phyloP scores from a whole-genome alignment of 2,797 vertebrate species.

The Linurgus olivaceus region DNA sequence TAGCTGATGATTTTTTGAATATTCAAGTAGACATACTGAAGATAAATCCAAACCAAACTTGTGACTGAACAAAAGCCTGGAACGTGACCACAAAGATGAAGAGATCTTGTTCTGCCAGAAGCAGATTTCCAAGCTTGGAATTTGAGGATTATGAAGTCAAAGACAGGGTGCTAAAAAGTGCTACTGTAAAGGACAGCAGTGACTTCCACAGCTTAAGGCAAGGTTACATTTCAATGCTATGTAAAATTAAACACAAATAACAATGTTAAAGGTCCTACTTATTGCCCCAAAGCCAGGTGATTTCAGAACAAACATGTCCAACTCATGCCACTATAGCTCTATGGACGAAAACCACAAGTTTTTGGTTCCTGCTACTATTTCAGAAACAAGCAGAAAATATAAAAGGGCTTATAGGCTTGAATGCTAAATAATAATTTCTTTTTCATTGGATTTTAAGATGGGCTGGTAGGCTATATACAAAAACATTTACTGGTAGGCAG shows the following conservation, averaged over 20 bases:
- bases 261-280: conserved; percentile 25
- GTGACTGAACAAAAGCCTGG: conserved; percentile 79
- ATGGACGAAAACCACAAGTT: neutral
- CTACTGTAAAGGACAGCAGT: conserved; percentile 28
- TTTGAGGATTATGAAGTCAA: conserved; percentile 61
- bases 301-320: neutral
- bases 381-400: neutral
- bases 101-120: conserved; percentile 69
- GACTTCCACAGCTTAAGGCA: conserved; percentile 45
- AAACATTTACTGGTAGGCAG: neutral
- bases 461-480: neutral
- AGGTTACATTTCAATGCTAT: conserved; percentile 28
- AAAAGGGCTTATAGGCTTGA: neutral
- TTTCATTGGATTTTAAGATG: neutral
- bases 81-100: conserved; percentile 75
- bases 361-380: neutral
- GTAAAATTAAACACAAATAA: conserved; percentile 63
- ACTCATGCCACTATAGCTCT: neutral
- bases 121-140: conserved; percentile 54
- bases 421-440: neutral
- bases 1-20: conserved; percentile 84
- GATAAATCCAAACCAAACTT: conserved; percentile 78
- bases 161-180: conserved; percentile 48
- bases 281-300: conserved; percentile 43
- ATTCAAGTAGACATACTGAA: conserved; percentile 80